These are phyloP conservation scores for Harpalus rufipes DNA, from an alignment of 2,888 invertebrate species.

Conservation along the genomic window DNA sequence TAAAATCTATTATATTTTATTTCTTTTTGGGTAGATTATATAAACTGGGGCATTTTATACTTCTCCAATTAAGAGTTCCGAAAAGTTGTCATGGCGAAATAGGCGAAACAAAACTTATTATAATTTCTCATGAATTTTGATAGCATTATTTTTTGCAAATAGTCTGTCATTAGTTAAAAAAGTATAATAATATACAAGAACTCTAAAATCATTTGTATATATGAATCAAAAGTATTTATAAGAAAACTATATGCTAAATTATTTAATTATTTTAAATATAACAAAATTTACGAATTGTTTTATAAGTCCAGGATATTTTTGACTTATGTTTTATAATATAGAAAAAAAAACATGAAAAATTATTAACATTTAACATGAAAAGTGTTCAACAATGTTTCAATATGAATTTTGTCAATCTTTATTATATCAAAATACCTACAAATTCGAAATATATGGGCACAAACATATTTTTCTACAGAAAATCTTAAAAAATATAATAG, in stretches of 20 bases:
- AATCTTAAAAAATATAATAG: background rate
- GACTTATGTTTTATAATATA: background rate
- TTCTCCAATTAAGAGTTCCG: no score
- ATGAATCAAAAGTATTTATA: background rate
- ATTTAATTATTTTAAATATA: background rate
- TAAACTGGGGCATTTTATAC: no score
- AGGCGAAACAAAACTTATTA: no score
- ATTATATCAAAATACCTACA: no score
- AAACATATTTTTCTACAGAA: constrained; percentile 4
- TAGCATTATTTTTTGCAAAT: no score
- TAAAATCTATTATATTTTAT: no score
- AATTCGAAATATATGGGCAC: background rate
- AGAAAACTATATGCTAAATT: background rate
- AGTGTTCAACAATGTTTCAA: background rate
- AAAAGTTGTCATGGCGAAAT: no score
- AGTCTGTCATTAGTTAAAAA: no score
- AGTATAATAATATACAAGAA: background rate
- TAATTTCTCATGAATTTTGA: no score
- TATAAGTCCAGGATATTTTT: background rate
- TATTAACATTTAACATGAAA: background rate
- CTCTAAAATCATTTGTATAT: constrained; percentile 2
- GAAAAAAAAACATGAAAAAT: background rate
- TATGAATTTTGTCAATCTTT: background rate
- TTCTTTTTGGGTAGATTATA: no score
- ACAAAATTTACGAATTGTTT: background rate